Conservation (phyloP, 2,888 invertebrate species). For the Drosophila crucigera region DNA sequence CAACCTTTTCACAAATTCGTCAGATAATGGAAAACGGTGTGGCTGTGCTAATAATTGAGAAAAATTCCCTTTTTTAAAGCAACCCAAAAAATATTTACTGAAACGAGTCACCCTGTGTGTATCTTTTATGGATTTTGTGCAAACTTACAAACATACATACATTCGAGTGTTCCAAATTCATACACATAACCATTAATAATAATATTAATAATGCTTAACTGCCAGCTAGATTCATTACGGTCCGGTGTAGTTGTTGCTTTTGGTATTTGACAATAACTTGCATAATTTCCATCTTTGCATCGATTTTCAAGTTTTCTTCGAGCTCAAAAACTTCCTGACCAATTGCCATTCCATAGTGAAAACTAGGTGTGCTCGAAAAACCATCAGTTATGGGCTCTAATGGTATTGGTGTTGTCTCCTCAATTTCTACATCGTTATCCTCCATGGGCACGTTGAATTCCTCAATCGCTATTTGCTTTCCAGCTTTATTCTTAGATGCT, state of each 20-base stretch:
- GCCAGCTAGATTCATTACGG: conserved; percentile 33
- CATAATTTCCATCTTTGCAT: conserved; percentile 61
- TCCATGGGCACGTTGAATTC: conserved; percentile 49
- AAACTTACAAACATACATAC: background rate
- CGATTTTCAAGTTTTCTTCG: conserved; percentile 46
- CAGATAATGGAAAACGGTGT: conserved; percentile 18
- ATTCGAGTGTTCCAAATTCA: background rate
- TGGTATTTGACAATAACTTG: conserved; percentile 56
- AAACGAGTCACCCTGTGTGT: conserved; percentile 24
- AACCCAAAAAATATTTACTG: background rate
- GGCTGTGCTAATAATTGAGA: background rate
- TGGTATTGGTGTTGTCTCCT: conserved; percentile 39
- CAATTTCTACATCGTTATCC: conserved; percentile 44
- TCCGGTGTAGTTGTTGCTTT: conserved; percentile 49
- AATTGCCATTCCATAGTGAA: conserved; percentile 54
- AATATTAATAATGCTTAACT: conserved; percentile 21
- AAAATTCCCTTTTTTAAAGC: conserved; percentile 1
- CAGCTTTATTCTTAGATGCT: background rate
- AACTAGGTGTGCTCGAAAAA: conserved; percentile 36
- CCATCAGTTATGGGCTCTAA: conserved; percentile 35
- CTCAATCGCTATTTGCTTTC: conserved; percentile 36
- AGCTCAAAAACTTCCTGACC: conserved; percentile 58
- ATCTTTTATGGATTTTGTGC: background rate
- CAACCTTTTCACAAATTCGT: conserved; percentile 36
- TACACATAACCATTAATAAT: background rate